Percentiles rank a stretch among this genome's conserved stretches.
These are phyloP conservation scores for Erinaceus europaeus DNA, from an alignment of 2,113 vertebrate genomes.

Conservation along the genomic window DNA sequence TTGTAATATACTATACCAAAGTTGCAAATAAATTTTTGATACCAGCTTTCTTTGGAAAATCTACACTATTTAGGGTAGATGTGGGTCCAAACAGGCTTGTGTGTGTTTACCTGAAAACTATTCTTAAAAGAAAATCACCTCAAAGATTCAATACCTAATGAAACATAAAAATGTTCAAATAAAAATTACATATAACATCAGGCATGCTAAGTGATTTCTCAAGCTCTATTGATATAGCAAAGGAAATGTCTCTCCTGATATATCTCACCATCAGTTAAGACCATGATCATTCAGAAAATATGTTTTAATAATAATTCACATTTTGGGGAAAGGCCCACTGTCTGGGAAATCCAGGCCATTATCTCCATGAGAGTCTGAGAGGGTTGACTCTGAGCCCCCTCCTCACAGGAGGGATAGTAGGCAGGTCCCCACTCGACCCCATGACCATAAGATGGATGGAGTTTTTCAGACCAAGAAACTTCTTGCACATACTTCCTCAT, in stretches of 20 bases:
- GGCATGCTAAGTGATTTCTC: not conserved
- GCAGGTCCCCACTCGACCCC: too few relatives aligned
- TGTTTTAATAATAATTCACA: not conserved
- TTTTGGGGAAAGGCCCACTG: too few relatives aligned
- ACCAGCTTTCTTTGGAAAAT: not conserved
- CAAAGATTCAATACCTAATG: not conserved
- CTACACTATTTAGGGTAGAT: not conserved
- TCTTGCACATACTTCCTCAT: too few relatives aligned
- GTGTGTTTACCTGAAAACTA: not conserved
- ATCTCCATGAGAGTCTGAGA: too few relatives aligned
- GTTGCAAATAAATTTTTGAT: not conserved
- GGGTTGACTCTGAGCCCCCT: too few relatives aligned
- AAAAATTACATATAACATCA: not conserved
- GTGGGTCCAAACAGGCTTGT: not conserved
- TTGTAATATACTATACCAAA: not conserved
- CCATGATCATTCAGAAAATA: not conserved
- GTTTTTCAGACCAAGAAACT: too few relatives aligned
- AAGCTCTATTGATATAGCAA: not conserved
- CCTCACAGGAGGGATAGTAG: too few relatives aligned
- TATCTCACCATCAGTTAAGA: not conserved
- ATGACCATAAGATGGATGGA: too few relatives aligned
- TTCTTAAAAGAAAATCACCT: not conserved
- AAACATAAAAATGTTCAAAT: slow-evolving; percentile 1
- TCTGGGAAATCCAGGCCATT: too few relatives aligned
- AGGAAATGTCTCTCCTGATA: not conserved